Conservation (phyloP, 30 jellyfish, hydroid and myxozoan species). For the Hydractinia symbiolongicarpus region DNA sequence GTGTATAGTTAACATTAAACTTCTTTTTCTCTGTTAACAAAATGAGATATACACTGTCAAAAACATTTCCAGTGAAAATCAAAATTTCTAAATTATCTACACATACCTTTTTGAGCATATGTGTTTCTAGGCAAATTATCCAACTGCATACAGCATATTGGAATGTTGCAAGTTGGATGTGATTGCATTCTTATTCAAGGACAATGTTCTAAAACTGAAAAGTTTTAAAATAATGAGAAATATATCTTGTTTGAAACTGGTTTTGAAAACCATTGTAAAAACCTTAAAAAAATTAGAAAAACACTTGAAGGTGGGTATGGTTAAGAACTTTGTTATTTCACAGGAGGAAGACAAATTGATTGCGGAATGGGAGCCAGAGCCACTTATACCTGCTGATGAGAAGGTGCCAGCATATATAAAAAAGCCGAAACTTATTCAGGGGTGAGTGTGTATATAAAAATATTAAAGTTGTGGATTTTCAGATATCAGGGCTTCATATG, state of each 20-base stretch:
- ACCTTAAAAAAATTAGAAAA: no score
- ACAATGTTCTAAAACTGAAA: no score
- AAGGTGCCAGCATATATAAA: slow-evolving; percentile 47
- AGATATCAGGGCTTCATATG: not conserved
- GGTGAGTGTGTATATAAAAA: slow-evolving; percentile 43
- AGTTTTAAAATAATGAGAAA: no score
- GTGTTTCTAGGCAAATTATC: no score
- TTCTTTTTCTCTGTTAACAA: not conserved
- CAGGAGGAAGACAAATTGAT: slow-evolving; percentile 95
- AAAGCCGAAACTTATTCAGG: slow-evolving; percentile 65
- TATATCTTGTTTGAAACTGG: no score
- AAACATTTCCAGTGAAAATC: not conserved
- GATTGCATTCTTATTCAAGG: no score
- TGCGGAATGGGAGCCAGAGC: slow-evolving; percentile 97
- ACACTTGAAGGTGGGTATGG: no score
- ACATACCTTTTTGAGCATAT: not conserved
- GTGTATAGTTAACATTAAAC: not conserved
- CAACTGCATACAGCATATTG: no score
- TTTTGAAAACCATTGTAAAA: no score
- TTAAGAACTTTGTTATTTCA: not conserved
- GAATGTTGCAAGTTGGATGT: no score
- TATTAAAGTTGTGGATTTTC: not conserved
- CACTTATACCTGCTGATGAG: slow-evolving; percentile 67
- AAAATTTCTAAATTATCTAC: not conserved
- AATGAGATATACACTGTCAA: not conserved